A percentile compares a stretch with the other conserved stretches of the same genome.
phyloP scores from a whole-genome alignment of 35 echinoderm and acorn worm genomes.

The Apostichopus japonicus region DNA sequence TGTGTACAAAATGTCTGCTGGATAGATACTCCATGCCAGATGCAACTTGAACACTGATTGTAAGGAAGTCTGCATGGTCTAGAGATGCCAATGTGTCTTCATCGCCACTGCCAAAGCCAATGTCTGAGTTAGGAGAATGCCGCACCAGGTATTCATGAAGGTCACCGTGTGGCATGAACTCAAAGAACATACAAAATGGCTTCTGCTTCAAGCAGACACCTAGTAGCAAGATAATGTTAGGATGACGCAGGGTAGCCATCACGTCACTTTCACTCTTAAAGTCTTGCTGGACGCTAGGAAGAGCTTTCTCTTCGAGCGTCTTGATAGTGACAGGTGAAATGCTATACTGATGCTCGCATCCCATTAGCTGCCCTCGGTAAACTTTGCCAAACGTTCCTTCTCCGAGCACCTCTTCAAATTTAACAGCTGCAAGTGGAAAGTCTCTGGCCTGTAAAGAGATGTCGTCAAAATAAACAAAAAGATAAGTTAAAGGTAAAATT shows the following conservation, averaged over 20 bases:
- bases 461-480: neutral
- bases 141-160: slow-evolving; percentile 87
- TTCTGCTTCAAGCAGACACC: slow-evolving; percentile 78
- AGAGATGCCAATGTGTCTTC: slow-evolving; percentile 91
- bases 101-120: slow-evolving; percentile 93
- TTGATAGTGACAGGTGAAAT: slow-evolving; percentile 83
- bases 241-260: slow-evolving; percentile 85
- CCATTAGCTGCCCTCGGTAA: slow-evolving; percentile 84
- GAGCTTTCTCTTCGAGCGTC: slow-evolving; percentile 76
- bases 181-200: slow-evolving; percentile 92
- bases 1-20: slow-evolving; percentile 88
- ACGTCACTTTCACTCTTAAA: slow-evolving; percentile 78
- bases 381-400: slow-evolving; percentile 97
- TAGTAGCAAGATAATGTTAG: slow-evolving; percentile 92
- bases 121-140: slow-evolving; percentile 96
- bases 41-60: slow-evolving; percentile 87
- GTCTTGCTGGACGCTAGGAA: slow-evolving; percentile 79
- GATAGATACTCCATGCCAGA: slow-evolving; percentile 99
- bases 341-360: slow-evolving; percentile 87
- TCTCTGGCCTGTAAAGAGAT: slow-evolving; percentile 64
- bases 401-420: slow-evolving; percentile 88
- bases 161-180: slow-evolving; percentile 90
- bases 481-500: neutral
- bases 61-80: slow-evolving; percentile 89
- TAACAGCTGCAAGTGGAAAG: slow-evolving; percentile 86